These are phyloP conservation scores for Plecotus auritus DNA, from an alignment of 2,113 vertebrate genomes.

Conservation along the genomic window DNA sequence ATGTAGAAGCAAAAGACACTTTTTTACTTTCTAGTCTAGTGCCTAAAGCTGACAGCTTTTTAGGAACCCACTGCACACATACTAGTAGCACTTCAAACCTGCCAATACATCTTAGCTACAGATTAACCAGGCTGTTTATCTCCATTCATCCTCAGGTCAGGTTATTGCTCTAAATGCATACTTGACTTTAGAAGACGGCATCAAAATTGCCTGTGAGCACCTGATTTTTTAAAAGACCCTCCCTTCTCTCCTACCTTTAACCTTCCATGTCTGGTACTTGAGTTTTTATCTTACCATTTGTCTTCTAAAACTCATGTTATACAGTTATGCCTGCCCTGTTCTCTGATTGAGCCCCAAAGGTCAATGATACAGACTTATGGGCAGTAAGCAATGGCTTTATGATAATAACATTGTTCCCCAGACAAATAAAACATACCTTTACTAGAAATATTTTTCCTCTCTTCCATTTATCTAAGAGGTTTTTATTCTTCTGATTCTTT, in stretches of 20 bases:
- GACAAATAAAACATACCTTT: not conserved
- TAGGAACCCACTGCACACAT: not conserved
- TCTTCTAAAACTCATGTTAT: not conserved
- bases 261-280: not conserved
- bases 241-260: not conserved
- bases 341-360: not conserved
- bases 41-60: not conserved
- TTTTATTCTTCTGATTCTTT: not conserved
- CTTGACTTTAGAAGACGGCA: not conserved
- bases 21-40: not conserved
- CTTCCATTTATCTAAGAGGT: not conserved
- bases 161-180: not conserved
- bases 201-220: not conserved
- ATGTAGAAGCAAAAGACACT: not conserved
- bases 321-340: not conserved
- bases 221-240: not conserved
- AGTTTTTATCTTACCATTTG: conserved; percentile 3
- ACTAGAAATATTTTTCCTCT: not conserved
- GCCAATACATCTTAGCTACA: not conserved
- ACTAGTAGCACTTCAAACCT: not conserved
- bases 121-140: not conserved
- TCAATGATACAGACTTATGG: not conserved
- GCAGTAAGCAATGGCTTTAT: not conserved
- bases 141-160: not conserved
- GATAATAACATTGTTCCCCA: not conserved